Conservation (phyloP, 2,113 vertebrate species). For the Gambusia holbrooki region DNA sequence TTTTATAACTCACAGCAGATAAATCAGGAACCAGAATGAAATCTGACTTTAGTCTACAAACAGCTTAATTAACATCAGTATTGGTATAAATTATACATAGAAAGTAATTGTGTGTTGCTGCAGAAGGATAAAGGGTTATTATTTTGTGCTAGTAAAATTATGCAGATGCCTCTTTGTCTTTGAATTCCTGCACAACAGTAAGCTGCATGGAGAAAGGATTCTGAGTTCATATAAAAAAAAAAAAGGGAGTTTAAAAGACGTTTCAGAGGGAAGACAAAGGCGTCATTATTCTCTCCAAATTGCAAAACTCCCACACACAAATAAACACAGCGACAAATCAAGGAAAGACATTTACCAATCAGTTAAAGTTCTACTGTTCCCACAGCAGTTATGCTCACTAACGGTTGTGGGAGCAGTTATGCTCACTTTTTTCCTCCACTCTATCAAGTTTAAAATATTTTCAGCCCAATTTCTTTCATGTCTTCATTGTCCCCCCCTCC, state of each 20-base stretch:
- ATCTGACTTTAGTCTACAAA: background rate
- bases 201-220: background rate
- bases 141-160: background rate
- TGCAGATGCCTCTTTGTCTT: background rate
- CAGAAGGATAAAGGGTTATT: slow-evolving; percentile 1
- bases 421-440: background rate
- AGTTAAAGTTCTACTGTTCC: slow-evolving; percentile 42
- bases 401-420: slow-evolving; percentile 29
- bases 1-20: slow-evolving; percentile 9
- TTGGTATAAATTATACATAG: background rate
- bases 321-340: slow-evolving; percentile 35
- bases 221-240: slow-evolving; percentile 23
- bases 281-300: slow-evolving; percentile 29
- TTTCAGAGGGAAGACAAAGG: slow-evolving; percentile 49
- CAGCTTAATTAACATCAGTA: slow-evolving; percentile 15
- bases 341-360: slow-evolving; percentile 36
- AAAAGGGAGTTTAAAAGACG: slow-evolving; percentile 29
- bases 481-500: background rate
- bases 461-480: background rate
- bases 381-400: background rate
- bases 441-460: background rate
- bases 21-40: background rate
- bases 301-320: slow-evolving; percentile 16
- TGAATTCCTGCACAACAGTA: background rate
- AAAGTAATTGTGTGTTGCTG: slow-evolving; percentile 3